Evolutionary conservation across 35 echinoderm and acorn worm genomes (phyloP), one percentile per base, ranked within the genome.

Genomic region (Apostichopus japonicus): DNA sequence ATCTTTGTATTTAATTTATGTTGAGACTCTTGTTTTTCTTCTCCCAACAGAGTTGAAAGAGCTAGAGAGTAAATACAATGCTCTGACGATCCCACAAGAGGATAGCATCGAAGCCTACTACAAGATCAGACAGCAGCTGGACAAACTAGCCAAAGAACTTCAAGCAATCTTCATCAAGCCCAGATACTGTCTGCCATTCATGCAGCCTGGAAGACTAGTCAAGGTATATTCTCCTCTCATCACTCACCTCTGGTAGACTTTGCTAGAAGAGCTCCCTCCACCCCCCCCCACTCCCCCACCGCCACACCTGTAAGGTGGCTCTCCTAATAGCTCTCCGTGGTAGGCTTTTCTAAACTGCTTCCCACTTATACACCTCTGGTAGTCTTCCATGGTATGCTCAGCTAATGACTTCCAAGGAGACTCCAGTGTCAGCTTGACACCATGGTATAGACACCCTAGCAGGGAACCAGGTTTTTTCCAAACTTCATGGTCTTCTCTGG

Each of bases 191-290:
- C 92, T 99, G 1, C 97, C 97, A 13, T 99, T 93, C 77, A 93
- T 99, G 92, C 97, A 99, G 86, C 97, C 97, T 22, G 97, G 97
- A 25, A 96, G 97, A 90, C 61, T 99, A 22, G 95, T 99, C 7
- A 95, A 96, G 93, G 97, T 99, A 87, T 89, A 78, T 25, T 33
- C 10, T 16, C 86, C 86, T 54, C 55, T 88, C 16, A 3, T 62
- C 83, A 0, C 1, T 23, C 23, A 53, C 78, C 10, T 11, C 78
- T 17, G 78, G 13, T 22, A 79, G 27, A 33, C 27, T 33, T 33
- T 33, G 27, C 27, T 33, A 33, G 27, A 33, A 33, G 27, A 33
- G 27, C 17, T 67, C 63, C 63, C 10, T 67, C 10, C 8, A 0
- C 63, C 63, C 63, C 63, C 63, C 13, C 9, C 63, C 63, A 0